A percentile compares a stretch with the other conserved stretches of the same genome.
phyloP scores from a whole-genome alignment of 2,888 invertebrate species.

The Ctena decussata region DNA sequence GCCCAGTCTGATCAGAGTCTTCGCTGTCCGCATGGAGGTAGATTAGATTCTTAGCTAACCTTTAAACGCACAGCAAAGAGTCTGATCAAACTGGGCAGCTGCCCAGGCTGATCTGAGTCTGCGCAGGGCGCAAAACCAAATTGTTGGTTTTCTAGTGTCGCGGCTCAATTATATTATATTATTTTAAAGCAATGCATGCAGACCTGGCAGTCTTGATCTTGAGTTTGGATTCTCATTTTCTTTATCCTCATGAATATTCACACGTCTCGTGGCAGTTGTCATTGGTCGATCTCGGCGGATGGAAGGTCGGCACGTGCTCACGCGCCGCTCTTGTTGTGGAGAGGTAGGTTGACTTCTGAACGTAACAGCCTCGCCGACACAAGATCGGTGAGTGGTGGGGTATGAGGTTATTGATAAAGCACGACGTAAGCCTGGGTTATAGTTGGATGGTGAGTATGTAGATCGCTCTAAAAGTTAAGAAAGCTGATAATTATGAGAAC shows the following conservation, averaged over 20 bases:
- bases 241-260: background rate
- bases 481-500: too few species aligned
- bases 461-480: conserved; percentile 68
- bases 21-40: too few species aligned
- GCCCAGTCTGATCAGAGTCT: too few species aligned
- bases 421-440: conserved; percentile 64
- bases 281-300: conserved; percentile 37
- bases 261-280: conserved; percentile 27
- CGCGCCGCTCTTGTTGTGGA: background rate
- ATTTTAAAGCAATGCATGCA: background rate
- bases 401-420: conserved; percentile 23
- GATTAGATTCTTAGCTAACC: too few species aligned
- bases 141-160: too few species aligned
- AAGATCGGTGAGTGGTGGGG: conserved; percentile 26
- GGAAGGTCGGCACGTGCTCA: conserved; percentile 17
- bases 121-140: too few species aligned
- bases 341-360: background rate
- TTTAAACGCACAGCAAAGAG: too few species aligned
- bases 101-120: too few species aligned
- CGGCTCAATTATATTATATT: too few species aligned
- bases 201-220: background rate
- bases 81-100: too few species aligned
- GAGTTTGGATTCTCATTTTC: background rate
- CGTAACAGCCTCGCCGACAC: conserved; percentile 15
- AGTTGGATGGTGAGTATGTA: conserved; percentile 68